Conservation (phyloP, 2,888 invertebrate species). For the Lasioglossum leucozonium region DNA sequence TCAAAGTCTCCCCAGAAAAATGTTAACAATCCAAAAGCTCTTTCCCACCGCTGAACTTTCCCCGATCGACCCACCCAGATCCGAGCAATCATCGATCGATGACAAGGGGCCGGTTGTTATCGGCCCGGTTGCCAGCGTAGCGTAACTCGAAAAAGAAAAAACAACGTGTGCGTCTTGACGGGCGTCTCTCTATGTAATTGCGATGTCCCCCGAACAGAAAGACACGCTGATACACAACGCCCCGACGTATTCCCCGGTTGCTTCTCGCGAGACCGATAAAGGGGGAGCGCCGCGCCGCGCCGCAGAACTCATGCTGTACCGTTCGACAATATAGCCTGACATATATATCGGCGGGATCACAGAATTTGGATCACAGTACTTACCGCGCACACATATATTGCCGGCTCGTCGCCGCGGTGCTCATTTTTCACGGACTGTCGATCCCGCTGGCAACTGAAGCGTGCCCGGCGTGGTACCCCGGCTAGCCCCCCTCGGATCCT, state of each 20-base stretch:
- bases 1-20: background rate
- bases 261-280: background rate
- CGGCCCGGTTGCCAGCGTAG: slow-evolving; percentile 68
- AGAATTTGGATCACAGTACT: slow-evolving; percentile 78
- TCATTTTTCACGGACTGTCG: slow-evolving; percentile 83
- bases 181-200: slow-evolving; percentile 2
- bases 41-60: background rate
- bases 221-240: background rate
- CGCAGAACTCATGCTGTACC: slow-evolving; percentile 63
- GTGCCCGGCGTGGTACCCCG: slow-evolving; percentile 72
- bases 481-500: slow-evolving; percentile 72
- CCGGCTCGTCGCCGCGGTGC: slow-evolving; percentile 68
- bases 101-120: slow-evolving; percentile 35
- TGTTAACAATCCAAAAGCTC: background rate
- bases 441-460: slow-evolving; percentile 83
- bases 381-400: slow-evolving; percentile 79
- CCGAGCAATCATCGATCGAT: background rate
- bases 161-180: background rate
- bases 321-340: slow-evolving; percentile 61
- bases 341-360: slow-evolving; percentile 58
- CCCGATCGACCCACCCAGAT: slow-evolving; percentile 8
- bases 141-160: slow-evolving; percentile 70
- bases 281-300: background rate
- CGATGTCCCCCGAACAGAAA: background rate
- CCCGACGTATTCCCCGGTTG: background rate